These are phyloP conservation scores for Typhlomys cinereus DNA, from an alignment of 2,113 vertebrate species.

Conservation along the genomic window DNA sequence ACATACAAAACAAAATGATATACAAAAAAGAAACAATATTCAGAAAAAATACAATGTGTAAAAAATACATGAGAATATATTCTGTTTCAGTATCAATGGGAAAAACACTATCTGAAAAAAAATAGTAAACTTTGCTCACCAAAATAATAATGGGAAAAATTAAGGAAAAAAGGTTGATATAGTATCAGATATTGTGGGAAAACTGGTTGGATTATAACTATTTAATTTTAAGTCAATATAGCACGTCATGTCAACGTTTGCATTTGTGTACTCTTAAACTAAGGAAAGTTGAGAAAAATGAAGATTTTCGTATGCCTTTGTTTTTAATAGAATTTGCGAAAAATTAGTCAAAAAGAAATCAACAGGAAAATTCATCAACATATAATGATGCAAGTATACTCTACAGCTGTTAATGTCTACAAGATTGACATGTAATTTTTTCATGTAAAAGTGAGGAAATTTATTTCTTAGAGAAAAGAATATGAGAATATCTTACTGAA, in stretches of 20 bases:
- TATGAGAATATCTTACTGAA: background rate
- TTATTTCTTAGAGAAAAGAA: background rate
- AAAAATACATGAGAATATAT: background rate
- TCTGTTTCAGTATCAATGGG: background rate
- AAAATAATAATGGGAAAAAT: background rate
- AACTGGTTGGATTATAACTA: background rate
- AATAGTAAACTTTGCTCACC: background rate
- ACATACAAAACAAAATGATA: background rate
- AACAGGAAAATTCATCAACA: background rate
- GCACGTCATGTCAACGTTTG: background rate
- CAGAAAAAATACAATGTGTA: background rate
- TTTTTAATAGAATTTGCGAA: background rate
- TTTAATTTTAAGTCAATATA: background rate
- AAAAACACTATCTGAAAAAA: background rate
- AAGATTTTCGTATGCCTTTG: background rate
- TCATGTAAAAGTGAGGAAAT: too few species aligned
- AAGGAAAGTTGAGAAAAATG: background rate
- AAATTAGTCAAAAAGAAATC: background rate
- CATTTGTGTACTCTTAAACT: background rate
- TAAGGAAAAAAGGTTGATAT: background rate
- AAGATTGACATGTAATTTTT: background rate
- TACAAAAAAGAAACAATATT: background rate
- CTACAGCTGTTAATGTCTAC: background rate
- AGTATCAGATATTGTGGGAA: background rate
- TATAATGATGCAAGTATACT: background rate